Evolutionary conservation across 2,888 invertebrate genomes (phyloP).

Genomic region (Azorinus chamasolen): DNA sequence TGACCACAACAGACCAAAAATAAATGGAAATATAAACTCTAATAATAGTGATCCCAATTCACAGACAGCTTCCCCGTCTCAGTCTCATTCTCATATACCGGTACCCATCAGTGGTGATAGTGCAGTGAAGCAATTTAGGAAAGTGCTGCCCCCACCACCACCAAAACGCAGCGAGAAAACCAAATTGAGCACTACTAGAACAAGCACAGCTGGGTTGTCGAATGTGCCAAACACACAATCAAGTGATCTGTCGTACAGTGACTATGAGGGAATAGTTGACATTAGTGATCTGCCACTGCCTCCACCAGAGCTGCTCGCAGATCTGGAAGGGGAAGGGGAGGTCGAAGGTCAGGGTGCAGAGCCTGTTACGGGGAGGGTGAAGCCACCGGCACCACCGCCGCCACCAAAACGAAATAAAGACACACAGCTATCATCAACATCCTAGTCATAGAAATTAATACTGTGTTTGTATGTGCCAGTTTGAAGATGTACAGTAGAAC

Average conservation of each 20-base stretch:
- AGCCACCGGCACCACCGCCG: conserved; percentile 75
- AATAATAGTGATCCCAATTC: not conserved
- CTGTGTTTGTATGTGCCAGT: too few relatives aligned
- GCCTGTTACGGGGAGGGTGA: conserved; percentile 33
- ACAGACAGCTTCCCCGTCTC: conserved; percentile 1
- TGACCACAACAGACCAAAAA: conserved; percentile 49
- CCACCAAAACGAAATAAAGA: conserved; percentile 81
- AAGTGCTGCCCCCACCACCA: conserved; percentile 76
- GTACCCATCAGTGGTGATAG: not conserved
- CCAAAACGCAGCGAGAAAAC: conserved; percentile 81
- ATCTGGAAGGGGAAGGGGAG: conserved; percentile 43
- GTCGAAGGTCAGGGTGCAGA: conserved; percentile 29
- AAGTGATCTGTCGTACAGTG: conserved; percentile 74
- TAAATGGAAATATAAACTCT: conserved; percentile 40
- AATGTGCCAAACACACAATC: conserved; percentile 59
- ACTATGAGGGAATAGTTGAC: conserved; percentile 80
- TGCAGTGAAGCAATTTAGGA: not conserved
- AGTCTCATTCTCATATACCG: conserved; percentile 15
- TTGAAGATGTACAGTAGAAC: too few relatives aligned
- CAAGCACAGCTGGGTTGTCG: conserved; percentile 31
- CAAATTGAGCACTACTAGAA: conserved; percentile 68
- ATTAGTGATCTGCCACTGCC: conserved; percentile 83
- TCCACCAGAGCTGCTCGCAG: conserved; percentile 82
- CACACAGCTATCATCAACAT: conserved; percentile 72
- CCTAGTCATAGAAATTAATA: conserved; percentile 7